Conservation (phyloP, 2,888 invertebrate genomes). For the Teleiodes luculella region DNA sequence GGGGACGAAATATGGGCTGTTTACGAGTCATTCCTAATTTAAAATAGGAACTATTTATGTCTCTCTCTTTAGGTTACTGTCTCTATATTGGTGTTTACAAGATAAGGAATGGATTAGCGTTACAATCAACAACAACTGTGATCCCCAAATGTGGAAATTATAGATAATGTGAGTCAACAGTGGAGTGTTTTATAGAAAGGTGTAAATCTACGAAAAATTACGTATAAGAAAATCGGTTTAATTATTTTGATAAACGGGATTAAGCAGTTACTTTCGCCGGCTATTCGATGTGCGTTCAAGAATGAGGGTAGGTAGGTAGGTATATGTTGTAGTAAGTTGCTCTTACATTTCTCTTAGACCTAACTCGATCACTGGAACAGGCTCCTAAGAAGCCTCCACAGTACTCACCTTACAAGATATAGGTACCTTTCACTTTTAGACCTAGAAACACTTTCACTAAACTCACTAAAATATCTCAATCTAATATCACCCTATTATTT, state of each 20-base stretch:
- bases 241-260: background rate
- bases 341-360: constrained; percentile 37
- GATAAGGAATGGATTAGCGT: too few relatives aligned
- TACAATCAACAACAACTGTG: too few relatives aligned
- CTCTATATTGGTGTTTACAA: too few relatives aligned
- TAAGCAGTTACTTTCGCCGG: constrained; percentile 1
- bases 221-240: too few relatives aligned
- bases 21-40: too few relatives aligned
- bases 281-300: background rate
- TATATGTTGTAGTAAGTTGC: constrained; percentile 35
- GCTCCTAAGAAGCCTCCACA: constrained; percentile 35
- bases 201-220: too few relatives aligned
- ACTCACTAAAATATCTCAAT: constrained; percentile 18
- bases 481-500: constrained; percentile 14
- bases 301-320: constrained; percentile 32
- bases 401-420: constrained; percentile 44
- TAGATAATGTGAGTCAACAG: too few relatives aligned
- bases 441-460: constrained; percentile 59
- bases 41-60: too few relatives aligned
- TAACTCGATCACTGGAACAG: constrained; percentile 47
- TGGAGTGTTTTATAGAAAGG: too few relatives aligned
- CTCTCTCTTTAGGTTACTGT: too few relatives aligned
- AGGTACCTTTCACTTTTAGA: constrained; percentile 66
- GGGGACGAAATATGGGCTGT: too few relatives aligned
- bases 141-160: too few relatives aligned